Base-by-base conservation (phyloP, 2,888 invertebrate genomes). In the Sesamia inferens region DNA sequence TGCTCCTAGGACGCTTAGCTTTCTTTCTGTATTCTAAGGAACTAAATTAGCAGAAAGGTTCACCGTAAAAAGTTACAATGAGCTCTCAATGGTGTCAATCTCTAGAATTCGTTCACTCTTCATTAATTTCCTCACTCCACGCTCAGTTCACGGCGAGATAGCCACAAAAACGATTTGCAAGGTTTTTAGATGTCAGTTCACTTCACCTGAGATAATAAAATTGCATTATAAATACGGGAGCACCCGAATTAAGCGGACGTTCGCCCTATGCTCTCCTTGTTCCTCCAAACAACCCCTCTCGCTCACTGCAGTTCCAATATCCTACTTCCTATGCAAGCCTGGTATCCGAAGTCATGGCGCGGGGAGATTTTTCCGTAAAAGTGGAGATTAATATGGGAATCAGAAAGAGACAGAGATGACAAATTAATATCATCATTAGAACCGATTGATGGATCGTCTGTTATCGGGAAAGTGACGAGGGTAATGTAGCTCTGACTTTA, bases 291-390 rank as follows among this genome's bases (percentile, higher is more conserved):
- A 31, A 64, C 66, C 76, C 68, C 51, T 78, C 70, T 79, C 76
- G 72, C 74, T 78, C 75, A 70, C 48, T 78, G 76, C 66, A 76
- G 39, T 74, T 61, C 70, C 22, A 82, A 31, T 58, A 72, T 81
- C 79, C 74, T 73, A 48, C 16, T n/a, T 63, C 31, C 72, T 79
- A 86, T 92, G 88, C 6, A 47, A 55, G 71, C 92, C 91, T 92
- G 71, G 92, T 94, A 91, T 77, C 66, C 81, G 87, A 90, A 90
- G 90, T 91, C 90, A 90, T 80, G 78, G 81, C 87, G 92, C 91
- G 93, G 92, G 92, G 93, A 92, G 91, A 93, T 92, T 93, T 93
- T 93, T 92, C 90, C 88, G 88, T 85, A 79, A 88, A 90, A 89
- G 82, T 81, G 77, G 65, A 79, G 72, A 77, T 87, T 85, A 84